Evolutionary conservation across 2,888 invertebrate species (phyloP), one percentile per base, ranked within the genome.

Genomic region (Hymenopus coronatus): DNA sequence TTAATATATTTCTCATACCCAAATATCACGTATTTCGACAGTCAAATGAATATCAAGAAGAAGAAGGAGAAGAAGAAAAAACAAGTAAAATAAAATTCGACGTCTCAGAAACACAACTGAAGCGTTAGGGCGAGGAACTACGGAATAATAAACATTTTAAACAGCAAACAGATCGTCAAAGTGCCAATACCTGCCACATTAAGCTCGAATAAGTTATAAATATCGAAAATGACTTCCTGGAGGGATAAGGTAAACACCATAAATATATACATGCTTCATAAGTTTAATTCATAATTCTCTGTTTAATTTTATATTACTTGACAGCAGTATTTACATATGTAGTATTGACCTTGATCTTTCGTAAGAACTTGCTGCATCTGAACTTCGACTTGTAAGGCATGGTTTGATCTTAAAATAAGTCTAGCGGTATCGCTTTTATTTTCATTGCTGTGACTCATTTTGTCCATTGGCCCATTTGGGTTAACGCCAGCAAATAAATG

Each of bases 211-310:
- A 25, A 20, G 20, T 70, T 20, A 70, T 70, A 70, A 20, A 20
- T 25, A 20, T 20, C 25, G 20, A 89, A 70, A 88, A 89, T 89
- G 89, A 89, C 85, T 25, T 87, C 89, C 28, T 89, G 89, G 89
- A 89, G 89, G 54, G 88, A 89, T 82, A 89, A 89, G 89, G 89
- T 89, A 89, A 87, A 28, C 30, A n/a, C 28, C 0, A 88, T 6
- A 54, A 83, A 27, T 83, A 70, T 81, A n/a, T 82, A 15, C 28
- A 20, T 82, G 81, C 20, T 27, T 25, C 25, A n/a, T 20, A 28
- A 33, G 20, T 88, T 85, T n/a, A 81, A 27, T 27, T 30, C 70
- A 82, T 33, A 84, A 83, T 20, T 88, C 9, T 27, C 33, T 14
- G 28, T 27, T 83, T 84, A 30, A 28, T 82, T 25, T 28, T 33